Evolutionary conservation across 2,113 vertebrate genomes (phyloP), one percentile per base, ranked within the genome.

Genomic region (Lepisosteus osseus): DNA sequence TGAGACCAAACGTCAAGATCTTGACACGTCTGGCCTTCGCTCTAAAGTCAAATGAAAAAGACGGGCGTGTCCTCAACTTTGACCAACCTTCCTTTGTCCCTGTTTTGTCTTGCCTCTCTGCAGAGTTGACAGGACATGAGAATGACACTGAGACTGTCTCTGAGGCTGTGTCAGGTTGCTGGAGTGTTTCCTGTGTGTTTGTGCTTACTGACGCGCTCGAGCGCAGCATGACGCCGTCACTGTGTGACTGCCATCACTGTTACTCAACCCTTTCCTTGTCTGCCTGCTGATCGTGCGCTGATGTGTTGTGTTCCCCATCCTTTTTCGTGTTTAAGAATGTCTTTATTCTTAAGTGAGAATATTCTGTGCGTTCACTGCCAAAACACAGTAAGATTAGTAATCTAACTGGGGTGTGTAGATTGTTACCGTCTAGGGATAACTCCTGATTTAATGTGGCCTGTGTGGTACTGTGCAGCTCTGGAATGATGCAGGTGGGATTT

Each of bases 81-180:
- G 89, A 86, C 73, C 67, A 78, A 87, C 72, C 72, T 74, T 76
- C 88, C 74, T 86, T 87, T 94, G 85, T 89, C 83, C 89, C 83
- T 81, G 0, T 92, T 91, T 88, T 91, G 79, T 96, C 91, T 95
- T 87, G 84, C 94, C 87, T 94, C 81, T 87, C 92, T 87, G 75
- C 96, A 99, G 97, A 99, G 77, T 89, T 92, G 91, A 89, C 96
- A 91, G 96, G 92, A 95, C 91, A 93, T 92, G 96, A 96, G 83
- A 98, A 91, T 96, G 95, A 96, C 88, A 98, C 91, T 93, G 94
- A 98, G 72, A 92, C 94, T 83, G 90, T 93, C 89, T 88, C 96
- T 73, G 85, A 96, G 92, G 85, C 91, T 86, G 87, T 92, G 84
- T 86, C 97, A 98, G 97, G 96, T 99, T 92, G 92, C 95, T 91